Evolutionary conservation across 2,797 vertebrate species (phyloP), one percentile per base, ranked within the genome.

Genomic region (Xenentodon cancila): DNA sequence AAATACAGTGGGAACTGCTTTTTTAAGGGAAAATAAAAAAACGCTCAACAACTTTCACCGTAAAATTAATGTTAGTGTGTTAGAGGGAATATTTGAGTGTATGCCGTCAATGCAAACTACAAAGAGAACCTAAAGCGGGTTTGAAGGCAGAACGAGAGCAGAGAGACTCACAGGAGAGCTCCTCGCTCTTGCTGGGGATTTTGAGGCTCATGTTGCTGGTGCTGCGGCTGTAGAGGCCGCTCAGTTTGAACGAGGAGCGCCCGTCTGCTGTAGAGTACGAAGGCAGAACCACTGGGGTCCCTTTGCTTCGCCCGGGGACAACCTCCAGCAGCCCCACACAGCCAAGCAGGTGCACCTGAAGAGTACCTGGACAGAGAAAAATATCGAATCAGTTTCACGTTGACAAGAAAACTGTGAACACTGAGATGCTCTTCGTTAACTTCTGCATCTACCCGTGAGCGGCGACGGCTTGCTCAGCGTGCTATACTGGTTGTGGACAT

Each of bases 391-490:
- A 55, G 19, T 11, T 19, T 4, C 5, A 19, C 1, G 0, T 1
- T 17, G 17, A 17, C 9, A 4, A 4, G 21, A 50, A 11, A 0
- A 9, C 12, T 6, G n/a, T 22, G 9, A 16, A 17, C 34, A 8
- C 1, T 12, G 21, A 37, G n/a, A 19, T 3, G 7, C 9, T 7
- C 12, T 8, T 3, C 2, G 3, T 1, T 12, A 9, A 5, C 21
- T 21, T 47, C 40, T 25, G 40, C 12, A 15, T 22, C 32, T 57
- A 97, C 96, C 96, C 86, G 96, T 97, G 75, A 97, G 95, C 0
- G 96, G 95, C 0, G 96, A 94, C 0, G 96, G 95, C 73, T 96
- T 97, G 89, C 92, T 92, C 76, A 97, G 86, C 1, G 94, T 96
- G 90, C 94, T 96, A 81, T 96, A 96, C 75, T 96, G 94, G 68